Evolutionary conservation across 2,888 invertebrate species (phyloP).

Genomic region (Neoaliturus tenellus): DNA sequence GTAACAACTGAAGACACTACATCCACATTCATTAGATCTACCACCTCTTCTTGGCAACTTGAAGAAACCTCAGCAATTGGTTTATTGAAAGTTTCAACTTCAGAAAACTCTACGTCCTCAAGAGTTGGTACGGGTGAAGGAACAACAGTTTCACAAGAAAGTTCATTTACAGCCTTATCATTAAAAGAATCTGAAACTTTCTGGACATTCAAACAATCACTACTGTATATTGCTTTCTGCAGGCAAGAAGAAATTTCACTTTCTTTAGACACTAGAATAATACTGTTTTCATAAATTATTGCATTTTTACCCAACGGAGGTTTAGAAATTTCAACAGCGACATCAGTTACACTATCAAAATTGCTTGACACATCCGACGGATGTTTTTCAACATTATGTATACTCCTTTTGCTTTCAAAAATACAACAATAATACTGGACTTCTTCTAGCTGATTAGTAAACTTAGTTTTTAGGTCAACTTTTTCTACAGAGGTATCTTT

Average conservation of each 20-base stretch:
- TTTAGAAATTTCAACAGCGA: neutral
- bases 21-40: neutral
- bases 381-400: neutral
- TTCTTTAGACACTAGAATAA: neutral
- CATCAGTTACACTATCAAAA: neutral
- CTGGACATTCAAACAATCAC: neutral
- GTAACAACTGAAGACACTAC: neutral
- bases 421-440: neutral
- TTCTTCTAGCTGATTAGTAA: neutral
- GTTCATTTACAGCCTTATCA: neutral
- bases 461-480: neutral
- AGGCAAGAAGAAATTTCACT: neutral
- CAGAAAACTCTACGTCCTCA: constrained; percentile 1
- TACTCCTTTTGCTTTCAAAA: constrained; percentile 3
- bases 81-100: neutral
- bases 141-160: neutral
- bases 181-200: neutral
- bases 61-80: neutral
- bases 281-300: neutral
- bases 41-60: neutral
- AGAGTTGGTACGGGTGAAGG: neutral
- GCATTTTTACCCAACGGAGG: neutral
- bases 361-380: neutral
- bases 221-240: neutral
- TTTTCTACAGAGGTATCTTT: neutral